Evolutionary conservation across 53 echinoderm and acorn worm genomes (phyloP), one percentile per base, ranked within the genome.

Genomic region (Antedon mediterranea): DNA sequence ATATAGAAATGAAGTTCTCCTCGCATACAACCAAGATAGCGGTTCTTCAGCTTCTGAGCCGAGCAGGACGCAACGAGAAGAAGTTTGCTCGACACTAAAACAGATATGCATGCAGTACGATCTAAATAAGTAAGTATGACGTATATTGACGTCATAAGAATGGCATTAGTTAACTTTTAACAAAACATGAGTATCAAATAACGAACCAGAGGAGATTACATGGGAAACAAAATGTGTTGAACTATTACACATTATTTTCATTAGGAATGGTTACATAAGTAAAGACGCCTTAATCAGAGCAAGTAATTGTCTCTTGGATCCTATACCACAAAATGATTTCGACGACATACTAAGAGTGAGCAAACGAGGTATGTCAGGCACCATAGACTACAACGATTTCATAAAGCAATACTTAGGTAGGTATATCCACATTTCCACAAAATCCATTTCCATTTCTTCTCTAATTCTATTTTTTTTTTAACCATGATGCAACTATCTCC

Each of bases 301-400:
- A 0, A 85, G 85, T 43, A 88, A 90, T 31, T 84, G 81, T 31
- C 80, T 98, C 27, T 75, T 90, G 30, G 84, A 89, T 28, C 98
- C 98, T 8, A 90, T 98, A 74, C 86, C 90, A 3, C 77, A 76
- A 23, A 71, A 78, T 71, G 78, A 82, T 31, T 33, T 93, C 0
- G 92, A 98, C 43, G 80, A 85, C 23, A 74, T 90, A 23, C 34
- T 98, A 18, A 79, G 73, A 30, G 85, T 77, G 44, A 84, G 82
- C 6, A 79, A 28, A 20, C 81, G 86, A 43, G 92, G 91, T 37
- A 86, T 82, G 32, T 81, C 84, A 31, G 90, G 86, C 15, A 75
- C 88, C 27, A 81, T 98, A 18, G 84, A 92, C 75, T 98, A 98
- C 85, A 76, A 84, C 42, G 90, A 90, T 44, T 98, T 98, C 79